A percentile compares a stretch with the other conserved stretches of the same genome.
These are phyloP conservation scores for Lasiurus cinereus DNA, from an alignment of 2,113 vertebrate genomes.

Conservation along the genomic window DNA sequence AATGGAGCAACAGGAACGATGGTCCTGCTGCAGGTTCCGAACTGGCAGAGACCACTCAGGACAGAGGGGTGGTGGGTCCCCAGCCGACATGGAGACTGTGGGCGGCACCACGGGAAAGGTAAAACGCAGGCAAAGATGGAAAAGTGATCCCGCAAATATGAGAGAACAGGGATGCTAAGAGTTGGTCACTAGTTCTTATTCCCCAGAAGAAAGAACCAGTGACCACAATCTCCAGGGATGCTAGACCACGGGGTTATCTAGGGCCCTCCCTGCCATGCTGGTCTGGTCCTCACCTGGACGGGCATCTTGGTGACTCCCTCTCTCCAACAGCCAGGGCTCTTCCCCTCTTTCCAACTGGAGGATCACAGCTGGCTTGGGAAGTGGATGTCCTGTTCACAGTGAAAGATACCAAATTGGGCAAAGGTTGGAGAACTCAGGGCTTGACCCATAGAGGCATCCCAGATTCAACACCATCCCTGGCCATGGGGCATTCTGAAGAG, in stretches of 20 bases:
- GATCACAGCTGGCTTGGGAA: conserved; percentile 75
- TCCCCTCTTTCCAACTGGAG: conserved; percentile 72
- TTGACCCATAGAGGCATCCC: not conserved
- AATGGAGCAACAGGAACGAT: not conserved
- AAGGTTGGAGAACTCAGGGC: not conserved
- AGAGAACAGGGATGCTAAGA: not conserved
- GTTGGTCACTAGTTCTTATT: too few species aligned
- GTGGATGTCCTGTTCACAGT: conserved; percentile 53
- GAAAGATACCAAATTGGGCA: not conserved
- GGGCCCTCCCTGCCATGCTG: rapidly evolving
- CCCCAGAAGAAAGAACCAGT: not conserved
- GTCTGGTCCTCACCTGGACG: conserved; percentile 58
- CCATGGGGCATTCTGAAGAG: not conserved
- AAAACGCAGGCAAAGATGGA: not conserved
- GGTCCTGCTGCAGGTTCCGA: not conserved
- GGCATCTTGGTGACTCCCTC: not conserved
- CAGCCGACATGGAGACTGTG: not conserved
- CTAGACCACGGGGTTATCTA: not conserved
- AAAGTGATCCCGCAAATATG: not conserved
- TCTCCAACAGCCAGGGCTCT: conserved; percentile 69
- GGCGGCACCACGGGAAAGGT: not conserved
- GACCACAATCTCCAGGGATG: not conserved
- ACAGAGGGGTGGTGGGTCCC: too few species aligned
- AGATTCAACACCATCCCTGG: not conserved
- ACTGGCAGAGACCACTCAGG: not conserved